These are phyloP conservation scores for Anoplopoma fimbria DNA, from an alignment of 2,113 vertebrate genomes.

Conservation along the genomic window DNA sequence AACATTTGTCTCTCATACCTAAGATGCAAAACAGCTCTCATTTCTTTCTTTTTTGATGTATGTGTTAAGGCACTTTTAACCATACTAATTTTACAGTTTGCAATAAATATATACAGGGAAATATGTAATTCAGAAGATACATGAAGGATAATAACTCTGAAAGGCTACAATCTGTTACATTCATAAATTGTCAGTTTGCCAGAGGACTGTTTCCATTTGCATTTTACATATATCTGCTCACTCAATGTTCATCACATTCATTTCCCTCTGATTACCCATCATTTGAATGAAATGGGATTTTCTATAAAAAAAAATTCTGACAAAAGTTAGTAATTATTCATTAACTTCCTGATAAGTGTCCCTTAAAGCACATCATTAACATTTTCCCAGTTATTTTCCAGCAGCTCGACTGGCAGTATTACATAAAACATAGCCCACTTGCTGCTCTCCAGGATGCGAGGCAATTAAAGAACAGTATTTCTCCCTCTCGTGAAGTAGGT, in stretches of 20 bases:
- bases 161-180: not conserved
- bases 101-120: not conserved
- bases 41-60: not conserved
- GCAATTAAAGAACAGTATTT: constrained; percentile 75
- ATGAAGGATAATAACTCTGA: not conserved
- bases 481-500: constrained; percentile 69
- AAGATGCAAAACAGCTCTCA: not conserved
- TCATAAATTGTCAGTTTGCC: not conserved
- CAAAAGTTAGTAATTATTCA: constrained; percentile 60
- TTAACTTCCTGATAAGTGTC: constrained; percentile 64
- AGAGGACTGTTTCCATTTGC: constrained; percentile 3
- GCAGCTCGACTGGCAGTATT: constrained; percentile 63
- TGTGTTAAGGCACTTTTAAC: not conserved
- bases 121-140: not conserved
- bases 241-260: constrained; percentile 24
- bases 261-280: constrained; percentile 39
- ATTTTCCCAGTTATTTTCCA: constrained; percentile 38
- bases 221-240: constrained; percentile 22
- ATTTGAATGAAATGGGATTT: constrained; percentile 48
- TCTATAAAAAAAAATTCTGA: too few species aligned
- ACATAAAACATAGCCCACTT: constrained; percentile 42
- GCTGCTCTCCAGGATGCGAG: constrained; percentile 52
- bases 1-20: not conserved
- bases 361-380: constrained; percentile 35
- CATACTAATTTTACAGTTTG: not conserved